Base-by-base conservation (phyloP, 2,888 invertebrate genomes). In the Mythimna pallens region DNA sequence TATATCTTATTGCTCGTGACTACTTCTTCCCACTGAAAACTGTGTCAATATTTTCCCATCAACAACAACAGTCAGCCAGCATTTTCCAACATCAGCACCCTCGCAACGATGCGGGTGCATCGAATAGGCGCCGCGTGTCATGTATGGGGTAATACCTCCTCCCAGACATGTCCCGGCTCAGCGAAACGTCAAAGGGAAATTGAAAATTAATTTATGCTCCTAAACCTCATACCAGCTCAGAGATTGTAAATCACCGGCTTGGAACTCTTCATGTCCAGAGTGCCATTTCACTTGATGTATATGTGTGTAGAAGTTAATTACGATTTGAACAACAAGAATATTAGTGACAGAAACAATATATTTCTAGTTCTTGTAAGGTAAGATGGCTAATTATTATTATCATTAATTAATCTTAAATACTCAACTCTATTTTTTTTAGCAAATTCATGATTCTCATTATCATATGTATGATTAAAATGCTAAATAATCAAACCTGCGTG, bases 121-220 rank as follows among this genome's bases (percentile, higher is more conserved):
- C 84, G 87, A 90, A 91, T 92, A 92, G 91, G 91, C 90, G 84
- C 89, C 86, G 89, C 88, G 89, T 90, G 94, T 93, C 94, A 92
- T 94, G 93, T 94, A 91, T 89, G 90, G 90, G 92, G 89, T 94
- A 94, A 94, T 95, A 94, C 94, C 94, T 93, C 87, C 91, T 91
- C 92, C 90, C 94, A 94, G 94, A 95, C 94, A 92, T 91, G 94
- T 91, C 89, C 89, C 91, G 92, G 94, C 94, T 95, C 95, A 95
- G 96, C 95, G 91, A 94, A 94, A 95, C 91, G 95, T 96, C 96
- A 96, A 95, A 95, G 94, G 94, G 93, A 95, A 96, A 96, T 96
- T 95, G 96, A 95, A 96, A 96, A 95, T 95, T 96, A 96, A 96
- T 96, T 95, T 96, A 96, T 95, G 95, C 93, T 89, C 88, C 91